phyloP scores from a whole-genome alignment of 1,140 invertebrate genomes.

The Diorhabda carinulata region DNA sequence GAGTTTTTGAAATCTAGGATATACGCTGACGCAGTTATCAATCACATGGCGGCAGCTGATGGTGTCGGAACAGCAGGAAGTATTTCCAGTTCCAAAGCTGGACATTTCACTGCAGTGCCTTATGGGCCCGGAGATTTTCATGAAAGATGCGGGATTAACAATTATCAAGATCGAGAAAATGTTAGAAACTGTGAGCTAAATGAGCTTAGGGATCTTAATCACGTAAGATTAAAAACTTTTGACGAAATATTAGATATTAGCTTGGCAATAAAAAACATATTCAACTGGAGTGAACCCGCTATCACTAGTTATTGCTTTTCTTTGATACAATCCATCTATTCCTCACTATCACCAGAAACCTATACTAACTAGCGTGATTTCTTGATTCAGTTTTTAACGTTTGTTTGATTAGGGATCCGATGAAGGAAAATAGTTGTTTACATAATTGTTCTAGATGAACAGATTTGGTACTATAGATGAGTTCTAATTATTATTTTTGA shows the following conservation, averaged over 20 bases:
- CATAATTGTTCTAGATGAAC: too few relatives aligned
- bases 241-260: not conserved
- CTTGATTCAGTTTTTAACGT: too few relatives aligned
- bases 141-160: constrained; percentile 49
- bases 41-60: constrained; percentile 18
- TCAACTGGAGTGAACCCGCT: too few relatives aligned
- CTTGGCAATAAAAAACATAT: too few relatives aligned
- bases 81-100: constrained; percentile 49
- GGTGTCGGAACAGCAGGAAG: constrained; percentile 56
- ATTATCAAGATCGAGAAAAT: constrained; percentile 45
- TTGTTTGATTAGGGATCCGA: too few relatives aligned
- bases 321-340: too few relatives aligned
- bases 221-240: constrained; percentile 7
- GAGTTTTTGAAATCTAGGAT: constrained; percentile 4
- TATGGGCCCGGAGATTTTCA: constrained; percentile 57
- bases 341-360: too few relatives aligned
- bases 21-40: constrained; percentile 18
- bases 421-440: too few relatives aligned
- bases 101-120: constrained; percentile 56
- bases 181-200: constrained; percentile 69
- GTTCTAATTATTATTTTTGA: too few relatives aligned
- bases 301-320: too few relatives aligned
- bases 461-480: too few relatives aligned
- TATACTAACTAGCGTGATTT: too few relatives aligned
- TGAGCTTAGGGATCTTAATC: constrained; percentile 31